Base-by-base conservation (phyloP, 2,113 vertebrate genomes). In the Cyanistes caeruleus region DNA sequence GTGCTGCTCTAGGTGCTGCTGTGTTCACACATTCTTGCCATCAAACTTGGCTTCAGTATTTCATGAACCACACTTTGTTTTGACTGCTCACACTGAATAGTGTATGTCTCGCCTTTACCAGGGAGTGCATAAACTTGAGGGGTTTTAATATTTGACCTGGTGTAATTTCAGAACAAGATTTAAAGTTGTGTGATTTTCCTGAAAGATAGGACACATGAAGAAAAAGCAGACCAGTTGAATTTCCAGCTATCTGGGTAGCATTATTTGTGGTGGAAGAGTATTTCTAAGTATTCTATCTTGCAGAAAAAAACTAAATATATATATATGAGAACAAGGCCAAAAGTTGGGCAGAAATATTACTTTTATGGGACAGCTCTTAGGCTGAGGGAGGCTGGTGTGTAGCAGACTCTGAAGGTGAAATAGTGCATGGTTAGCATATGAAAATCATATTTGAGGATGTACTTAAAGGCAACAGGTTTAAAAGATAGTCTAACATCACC, bases 281-380 rank as follows among this genome's bases (percentile, higher is more conserved):
- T 17, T 69, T 84, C 5, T 48, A 68, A 87, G 44, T 24, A 37
- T 70, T 4, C 2, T 51, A 0, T 24, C 21, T 48, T 68, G 20
- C 0, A 80, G 15, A 2, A 22, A 37, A 58, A 33, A 51, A 18
- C 10, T 23, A 70, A 23, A 8, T n/a, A 2, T 0, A 30, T 23
- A 70, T 27, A 8, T n/a, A 2, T 0, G 27, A 56, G 13, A 37
- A 19, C 30, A 28, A 52, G 21, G 9, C 35, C 5, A 25, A 24
- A 83, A 69, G n/a, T 13, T 75, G 25, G 11, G 7, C 11, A n/a
- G 41, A 78, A 63, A 9, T 39, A 39, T 37, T 13, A 1, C 0
- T 4, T 49, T 44, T 44, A 19, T 52, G 52, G 18, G 33, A 13
- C 3, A 39, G 17, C 30, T 44, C 12, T 91, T 3, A 11, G 33